phyloP scores from a whole-genome alignment of 1,140 invertebrate genomes.

The Atta cephalotes region DNA sequence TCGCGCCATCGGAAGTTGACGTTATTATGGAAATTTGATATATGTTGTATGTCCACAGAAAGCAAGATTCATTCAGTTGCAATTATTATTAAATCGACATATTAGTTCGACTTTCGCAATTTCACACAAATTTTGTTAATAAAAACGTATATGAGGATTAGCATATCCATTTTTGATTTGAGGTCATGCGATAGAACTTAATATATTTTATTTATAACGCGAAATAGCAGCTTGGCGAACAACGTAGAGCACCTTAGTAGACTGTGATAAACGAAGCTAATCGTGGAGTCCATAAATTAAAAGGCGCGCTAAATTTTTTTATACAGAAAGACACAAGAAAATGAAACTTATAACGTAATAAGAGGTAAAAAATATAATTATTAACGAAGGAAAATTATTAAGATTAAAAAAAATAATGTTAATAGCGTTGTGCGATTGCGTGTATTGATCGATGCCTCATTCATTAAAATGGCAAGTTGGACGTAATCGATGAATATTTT shows the following conservation, averaged over 20 bases:
- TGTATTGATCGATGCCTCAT: background rate
- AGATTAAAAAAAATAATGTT: background rate
- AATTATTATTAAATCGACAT: constrained; percentile 22
- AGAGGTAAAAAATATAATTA: constrained; percentile 7
- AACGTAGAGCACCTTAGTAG: background rate
- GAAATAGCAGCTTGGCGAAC: background rate
- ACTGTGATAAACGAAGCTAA: constrained; percentile 25
- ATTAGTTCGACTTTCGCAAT: constrained; percentile 35
- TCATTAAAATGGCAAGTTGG: constrained; percentile 15
- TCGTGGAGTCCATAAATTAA: constrained; percentile 23
- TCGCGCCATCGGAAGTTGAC: background rate
- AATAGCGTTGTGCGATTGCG: background rate
- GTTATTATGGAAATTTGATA: constrained; percentile 44
- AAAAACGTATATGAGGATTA: background rate
- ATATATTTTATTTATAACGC: constrained; percentile 10
- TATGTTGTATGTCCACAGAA: background rate
- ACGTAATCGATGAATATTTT: constrained; percentile 25
- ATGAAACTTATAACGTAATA: background rate
- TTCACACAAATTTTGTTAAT: constrained; percentile 35
- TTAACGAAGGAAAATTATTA: background rate
- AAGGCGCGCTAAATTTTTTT: constrained; percentile 7
- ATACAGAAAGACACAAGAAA: background rate
- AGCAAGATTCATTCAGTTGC: background rate
- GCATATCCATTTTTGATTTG: constrained; percentile 12
- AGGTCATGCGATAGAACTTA: constrained; percentile 42